Evolutionary conservation across 1,140 invertebrate species (phyloP).

Genomic region (Aphidius gifuensis): DNA sequence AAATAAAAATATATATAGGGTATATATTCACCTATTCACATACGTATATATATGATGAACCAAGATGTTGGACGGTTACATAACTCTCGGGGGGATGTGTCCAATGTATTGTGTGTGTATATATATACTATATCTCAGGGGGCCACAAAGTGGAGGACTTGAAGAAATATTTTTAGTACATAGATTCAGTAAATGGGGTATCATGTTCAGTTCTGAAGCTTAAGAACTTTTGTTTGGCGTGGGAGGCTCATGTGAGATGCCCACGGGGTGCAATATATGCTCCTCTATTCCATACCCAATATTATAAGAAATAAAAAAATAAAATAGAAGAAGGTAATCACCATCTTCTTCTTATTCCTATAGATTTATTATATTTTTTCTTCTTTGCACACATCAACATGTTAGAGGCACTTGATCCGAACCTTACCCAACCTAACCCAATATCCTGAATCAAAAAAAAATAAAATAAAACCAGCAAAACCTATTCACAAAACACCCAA

Average conservation of each 20-base stretch:
- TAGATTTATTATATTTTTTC: conserved; percentile 4
- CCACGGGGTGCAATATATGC: conserved; percentile 9
- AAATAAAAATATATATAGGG: neutral
- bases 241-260: conserved; percentile 43
- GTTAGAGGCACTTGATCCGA: conserved; percentile 35
- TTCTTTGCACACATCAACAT: conserved; percentile 27
- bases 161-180: conserved; percentile 48
- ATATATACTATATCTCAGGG: no score
- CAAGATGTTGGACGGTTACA: conserved; percentile 40
- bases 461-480: conserved; percentile 2
- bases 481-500: no score
- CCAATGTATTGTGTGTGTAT: no score
- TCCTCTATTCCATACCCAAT: neutral
- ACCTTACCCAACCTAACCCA: conserved; percentile 33
- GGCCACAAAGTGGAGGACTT: conserved; percentile 29
- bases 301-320: neutral
- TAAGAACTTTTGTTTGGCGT: conserved; percentile 56
- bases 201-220: conserved; percentile 56
- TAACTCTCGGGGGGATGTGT: conserved; percentile 31
- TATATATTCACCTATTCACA: neutral
- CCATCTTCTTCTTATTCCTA: conserved; percentile 10
- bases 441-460: neutral
- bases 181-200: conserved; percentile 52
- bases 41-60: conserved; percentile 2
- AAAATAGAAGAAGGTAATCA: conserved; percentile 15